phyloP scores from a whole-genome alignment of 2,797 vertebrate genomes.

The Sebastes taczanowskii region DNA sequence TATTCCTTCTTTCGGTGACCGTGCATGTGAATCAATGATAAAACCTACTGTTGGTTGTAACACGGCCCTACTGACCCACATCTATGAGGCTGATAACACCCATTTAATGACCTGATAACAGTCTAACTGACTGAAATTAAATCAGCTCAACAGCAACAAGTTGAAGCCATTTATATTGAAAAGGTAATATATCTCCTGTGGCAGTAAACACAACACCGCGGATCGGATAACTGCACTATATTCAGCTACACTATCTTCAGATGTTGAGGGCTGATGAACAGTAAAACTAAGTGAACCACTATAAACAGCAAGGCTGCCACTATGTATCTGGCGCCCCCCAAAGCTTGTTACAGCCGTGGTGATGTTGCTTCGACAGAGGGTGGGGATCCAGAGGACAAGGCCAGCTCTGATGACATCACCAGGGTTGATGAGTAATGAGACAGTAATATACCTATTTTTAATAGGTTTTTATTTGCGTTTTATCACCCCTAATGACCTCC shows the following conservation, averaged over 20 bases:
- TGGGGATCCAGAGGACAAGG: background rate
- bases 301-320: background rate
- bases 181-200: background rate
- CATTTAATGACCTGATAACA: background rate
- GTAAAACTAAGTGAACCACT: background rate
- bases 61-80: no score
- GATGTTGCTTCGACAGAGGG: background rate
- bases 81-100: background rate
- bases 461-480: background rate
- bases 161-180: background rate
- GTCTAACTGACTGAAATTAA: background rate
- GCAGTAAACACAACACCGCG: background rate
- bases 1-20: no score
- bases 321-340: background rate
- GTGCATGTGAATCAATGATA: no score
- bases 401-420: background rate
- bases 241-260: background rate
- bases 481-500: slow-evolving; percentile 24
- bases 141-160: background rate
- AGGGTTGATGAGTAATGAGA: slow-evolving; percentile 9
- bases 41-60: no score
- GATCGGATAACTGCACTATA: background rate
- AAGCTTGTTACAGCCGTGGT: background rate
- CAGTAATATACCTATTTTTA: background rate
- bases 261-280: background rate